Conservation (phyloP, 2,888 invertebrate genomes). For the Andrena flavipes region DNA sequence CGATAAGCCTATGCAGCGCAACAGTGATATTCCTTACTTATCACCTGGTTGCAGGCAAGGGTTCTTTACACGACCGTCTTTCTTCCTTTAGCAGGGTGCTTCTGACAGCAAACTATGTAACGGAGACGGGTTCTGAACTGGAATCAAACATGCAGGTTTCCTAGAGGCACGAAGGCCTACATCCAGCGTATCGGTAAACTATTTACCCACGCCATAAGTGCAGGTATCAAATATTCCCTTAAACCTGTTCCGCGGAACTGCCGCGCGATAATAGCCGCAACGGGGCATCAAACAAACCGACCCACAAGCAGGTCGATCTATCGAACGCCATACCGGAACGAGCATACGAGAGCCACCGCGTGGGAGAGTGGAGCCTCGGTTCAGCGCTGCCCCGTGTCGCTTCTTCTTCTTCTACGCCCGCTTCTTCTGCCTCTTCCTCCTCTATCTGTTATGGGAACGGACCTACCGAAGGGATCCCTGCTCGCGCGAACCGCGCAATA, state of each 20-base stretch:
- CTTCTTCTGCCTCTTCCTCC: conserved; percentile 46
- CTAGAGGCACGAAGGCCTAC: no score
- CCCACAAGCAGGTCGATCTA: conserved; percentile 58
- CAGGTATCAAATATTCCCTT: conserved; percentile 10
- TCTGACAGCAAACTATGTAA: no score
- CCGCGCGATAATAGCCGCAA: conserved; percentile 46
- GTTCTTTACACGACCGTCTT: no score
- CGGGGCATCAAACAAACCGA: conserved; percentile 42
- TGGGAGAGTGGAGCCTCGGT: conserved; percentile 77
- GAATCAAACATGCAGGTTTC: no score
- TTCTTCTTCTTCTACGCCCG: conserved; percentile 40
- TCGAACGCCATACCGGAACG: conserved; percentile 72
- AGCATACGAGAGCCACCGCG: conserved; percentile 77
- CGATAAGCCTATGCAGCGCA: background rate
- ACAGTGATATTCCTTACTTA: background rate
- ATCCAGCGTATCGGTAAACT: background rate
- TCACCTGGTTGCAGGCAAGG: no score
- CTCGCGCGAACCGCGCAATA: conserved; percentile 76
- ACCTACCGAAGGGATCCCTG: conserved; percentile 69
- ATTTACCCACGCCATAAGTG: background rate
- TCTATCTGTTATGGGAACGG: conserved; percentile 68
- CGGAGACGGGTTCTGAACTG: no score
- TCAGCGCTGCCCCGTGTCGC: conserved; percentile 51
- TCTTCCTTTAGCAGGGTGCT: no score
- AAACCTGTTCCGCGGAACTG: background rate